Evolutionary conservation across 1,140 invertebrate species (phyloP).

Genomic region (Meloidogyne exigua): DNA sequence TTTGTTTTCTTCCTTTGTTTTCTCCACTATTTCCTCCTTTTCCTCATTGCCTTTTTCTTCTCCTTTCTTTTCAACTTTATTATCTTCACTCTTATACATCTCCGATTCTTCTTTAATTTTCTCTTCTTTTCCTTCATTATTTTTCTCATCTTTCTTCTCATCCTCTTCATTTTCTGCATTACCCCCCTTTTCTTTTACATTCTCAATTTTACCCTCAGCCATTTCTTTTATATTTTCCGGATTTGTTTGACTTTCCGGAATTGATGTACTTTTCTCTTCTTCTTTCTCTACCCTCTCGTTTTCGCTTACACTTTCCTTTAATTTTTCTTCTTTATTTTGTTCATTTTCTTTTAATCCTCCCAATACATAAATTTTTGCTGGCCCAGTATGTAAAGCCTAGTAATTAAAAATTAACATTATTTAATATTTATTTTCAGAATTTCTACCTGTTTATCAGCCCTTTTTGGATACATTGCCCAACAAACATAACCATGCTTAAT

Average conservation of each 20-base stretch:
- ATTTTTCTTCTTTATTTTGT: not conserved
- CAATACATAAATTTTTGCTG: not conserved
- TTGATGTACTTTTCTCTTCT: not conserved
- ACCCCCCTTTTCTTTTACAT: not conserved
- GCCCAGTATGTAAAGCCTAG: not conserved
- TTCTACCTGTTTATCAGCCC: slow-evolving; percentile 17
- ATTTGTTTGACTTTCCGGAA: not conserved
- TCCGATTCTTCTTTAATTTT: not conserved
- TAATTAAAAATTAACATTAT: not conserved
- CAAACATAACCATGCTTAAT: slow-evolving; percentile 14
- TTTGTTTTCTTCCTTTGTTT: not conserved
- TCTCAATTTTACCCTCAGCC: not conserved
- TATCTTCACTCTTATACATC: not conserved
- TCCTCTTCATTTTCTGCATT: not conserved
- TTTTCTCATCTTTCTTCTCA: not conserved
- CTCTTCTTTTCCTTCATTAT: not conserved
- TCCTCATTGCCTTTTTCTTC: not conserved
- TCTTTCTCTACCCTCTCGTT: not conserved
- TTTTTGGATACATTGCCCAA: slow-evolving; percentile 17
- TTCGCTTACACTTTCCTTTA: not conserved
- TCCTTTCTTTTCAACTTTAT: not conserved
- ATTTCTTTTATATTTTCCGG: not conserved
- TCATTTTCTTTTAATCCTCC: not conserved
- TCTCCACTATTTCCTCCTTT: not conserved
- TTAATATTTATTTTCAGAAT: not conserved